Evolutionary conservation across 92 coral and sea anemone genomes (phyloP), one percentile per base, ranked within the genome.

Genomic region (Montipora capitata): DNA sequence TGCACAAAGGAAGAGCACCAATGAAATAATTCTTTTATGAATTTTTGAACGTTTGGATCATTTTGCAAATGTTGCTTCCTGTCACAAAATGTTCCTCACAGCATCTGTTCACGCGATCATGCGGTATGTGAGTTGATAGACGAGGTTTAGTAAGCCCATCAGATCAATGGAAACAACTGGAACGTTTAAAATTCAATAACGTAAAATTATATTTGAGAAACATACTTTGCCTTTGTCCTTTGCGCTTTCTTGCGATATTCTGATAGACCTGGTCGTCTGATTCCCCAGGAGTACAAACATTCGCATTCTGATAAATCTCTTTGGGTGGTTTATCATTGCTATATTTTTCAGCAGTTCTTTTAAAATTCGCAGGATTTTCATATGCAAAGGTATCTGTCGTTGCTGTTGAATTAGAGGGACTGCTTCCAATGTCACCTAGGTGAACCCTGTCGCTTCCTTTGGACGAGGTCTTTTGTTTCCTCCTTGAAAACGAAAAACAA

Each of bases 321-420:
- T 72, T 49, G 5, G 10, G 38, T n/a, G 59, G 38, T 68, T 52
- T 15, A 5, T 8, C 17, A 8, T 49, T 27, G 9, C 2, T 4
- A 0, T 56, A 17, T 7, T 14, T 10, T n/a, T 52, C 68, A 48
- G 7, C 0, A 5, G 52, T 10, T 48, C 7, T 2, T 48, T 48
- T 48, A 48, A 48, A 48, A 48, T 48, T 10, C 1, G 51, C 42
- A 10, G 43, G 15, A 68, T 68, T 68, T 61, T 52, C 59, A 41
- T 81, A 81, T 12, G 70, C 52, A 67, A 40, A 8, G 38, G n/a
- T 39, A 13, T 59, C 74, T 38, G 77, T 68, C 27, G 76, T 39
- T 40, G 68, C 39, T 0, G 42, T 4, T 3, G 54, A 3, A 12
- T 45, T 20, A 43, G n/a, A 17, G 8, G 73, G 11, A 48, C 10